Percentiles rank a stretch among this genome's conserved stretches.
Conservation (phyloP, 2,797 vertebrate genomes). For the Notolepis coatsorum region DNA sequence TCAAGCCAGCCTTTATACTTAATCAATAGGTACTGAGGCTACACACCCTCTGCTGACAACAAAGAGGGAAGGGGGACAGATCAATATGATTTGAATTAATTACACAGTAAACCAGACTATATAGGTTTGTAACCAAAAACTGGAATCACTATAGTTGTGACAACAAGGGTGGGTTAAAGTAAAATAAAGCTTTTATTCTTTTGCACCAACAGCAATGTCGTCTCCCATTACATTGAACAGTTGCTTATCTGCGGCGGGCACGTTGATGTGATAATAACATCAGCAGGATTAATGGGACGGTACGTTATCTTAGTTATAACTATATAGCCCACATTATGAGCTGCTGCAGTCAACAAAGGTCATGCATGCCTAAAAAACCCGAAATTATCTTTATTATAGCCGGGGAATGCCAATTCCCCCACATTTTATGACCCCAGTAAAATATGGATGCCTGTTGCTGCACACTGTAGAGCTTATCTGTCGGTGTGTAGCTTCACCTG, state of each 20-base stretch:
- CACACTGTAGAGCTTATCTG: constrained; percentile 34
- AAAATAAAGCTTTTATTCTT: constrained; percentile 26
- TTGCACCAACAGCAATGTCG: too few species aligned
- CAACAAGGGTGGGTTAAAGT: background rate
- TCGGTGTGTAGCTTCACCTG: constrained; percentile 17
- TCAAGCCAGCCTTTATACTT: too few species aligned
- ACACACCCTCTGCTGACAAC: background rate
- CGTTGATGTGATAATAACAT: constrained; percentile 40
- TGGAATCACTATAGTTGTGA: constrained; percentile 39
- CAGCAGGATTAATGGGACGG: constrained; percentile 49
- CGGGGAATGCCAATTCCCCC: constrained; percentile 59
- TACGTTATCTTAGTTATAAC: constrained; percentile 36
- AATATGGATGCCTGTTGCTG: constrained; percentile 65
- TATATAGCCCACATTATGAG: constrained; percentile 13
- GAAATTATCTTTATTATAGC: constrained; percentile 66
- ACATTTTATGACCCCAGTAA: constrained; percentile 55
- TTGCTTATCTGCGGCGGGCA: constrained; percentile 26
- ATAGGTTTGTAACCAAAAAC: too few species aligned
- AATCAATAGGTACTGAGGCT: too few species aligned
- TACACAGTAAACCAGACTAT: background rate
- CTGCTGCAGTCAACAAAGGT: constrained; percentile 58
- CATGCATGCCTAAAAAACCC: constrained; percentile 49
- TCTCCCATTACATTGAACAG: constrained; percentile 14
- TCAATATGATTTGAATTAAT: background rate
- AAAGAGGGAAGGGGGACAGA: background rate